These are phyloP conservation scores for Azorinus chamasolen DNA, from an alignment of 2,888 invertebrate species.

Conservation along the genomic window DNA sequence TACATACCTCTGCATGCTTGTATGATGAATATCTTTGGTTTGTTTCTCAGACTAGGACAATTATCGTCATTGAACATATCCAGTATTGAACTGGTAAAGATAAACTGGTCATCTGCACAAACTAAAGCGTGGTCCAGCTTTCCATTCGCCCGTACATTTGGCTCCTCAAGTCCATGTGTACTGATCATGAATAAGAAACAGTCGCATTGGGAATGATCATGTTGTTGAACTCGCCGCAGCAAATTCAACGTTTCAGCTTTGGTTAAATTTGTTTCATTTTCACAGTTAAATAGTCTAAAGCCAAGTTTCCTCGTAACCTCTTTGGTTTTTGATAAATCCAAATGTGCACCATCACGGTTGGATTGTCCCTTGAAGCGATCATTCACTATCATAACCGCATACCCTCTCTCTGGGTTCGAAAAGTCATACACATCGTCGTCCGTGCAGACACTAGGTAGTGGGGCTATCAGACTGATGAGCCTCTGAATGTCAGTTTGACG, in stretches of 20 bases:
- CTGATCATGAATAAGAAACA: constrained; percentile 58
- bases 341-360: constrained; percentile 41
- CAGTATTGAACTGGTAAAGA: constrained; percentile 57
- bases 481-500: constrained; percentile 19
- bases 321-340: constrained; percentile 47
- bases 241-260: constrained; percentile 36
- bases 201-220: constrained; percentile 50
- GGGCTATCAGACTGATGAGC: background rate
- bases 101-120: constrained; percentile 53
- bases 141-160: constrained; percentile 32
- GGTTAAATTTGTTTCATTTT: constrained; percentile 32
- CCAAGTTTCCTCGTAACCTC: constrained; percentile 52
- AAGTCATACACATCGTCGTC: constrained; percentile 46
- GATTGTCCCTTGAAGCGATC: constrained; percentile 39
- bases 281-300: constrained; percentile 37
- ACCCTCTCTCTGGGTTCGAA: constrained; percentile 40
- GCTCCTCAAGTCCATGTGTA: constrained; percentile 49
- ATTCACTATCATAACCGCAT: constrained; percentile 53
- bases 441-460: background rate
- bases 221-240: constrained; percentile 22
- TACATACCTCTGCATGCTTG: constrained; percentile 64
- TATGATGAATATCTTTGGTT: constrained; percentile 62
- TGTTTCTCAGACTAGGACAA: constrained; percentile 48
- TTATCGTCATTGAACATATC: constrained; percentile 60
- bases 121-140: constrained; percentile 52